A percentile compares a stretch with the other conserved stretches of the same genome.
These are phyloP conservation scores for Sebastiscus albofasciatus DNA, from an alignment of 2,797 vertebrate species.

Conservation along the genomic window DNA sequence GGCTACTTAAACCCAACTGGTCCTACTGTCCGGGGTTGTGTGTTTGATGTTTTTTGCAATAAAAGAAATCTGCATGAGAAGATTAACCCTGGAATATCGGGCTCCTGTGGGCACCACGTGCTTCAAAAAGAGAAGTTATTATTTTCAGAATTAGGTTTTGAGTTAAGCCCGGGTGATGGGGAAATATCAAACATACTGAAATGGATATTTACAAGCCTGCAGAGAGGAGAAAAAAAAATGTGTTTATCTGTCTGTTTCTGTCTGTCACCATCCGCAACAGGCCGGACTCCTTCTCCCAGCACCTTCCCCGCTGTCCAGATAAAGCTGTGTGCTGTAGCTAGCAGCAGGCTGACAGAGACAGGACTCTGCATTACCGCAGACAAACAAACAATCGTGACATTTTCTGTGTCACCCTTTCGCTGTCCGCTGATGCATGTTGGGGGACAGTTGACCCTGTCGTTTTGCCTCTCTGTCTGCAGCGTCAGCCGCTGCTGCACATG, in stretches of 20 bases:
- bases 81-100: constrained; percentile 19
- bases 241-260: neutral
- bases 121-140: constrained; percentile 7
- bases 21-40: constrained; percentile 5
- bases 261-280: neutral
- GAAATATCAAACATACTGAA: neutral
- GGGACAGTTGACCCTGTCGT: constrained; percentile 13
- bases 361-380: constrained; percentile 33
- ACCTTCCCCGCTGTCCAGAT: neutral
- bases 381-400: constrained; percentile 43
- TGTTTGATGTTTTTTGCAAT: constrained; percentile 15
- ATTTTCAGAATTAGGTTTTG: constrained; percentile 9
- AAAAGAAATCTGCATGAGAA: constrained; percentile 17
- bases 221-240: neutral
- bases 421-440: constrained; percentile 9
- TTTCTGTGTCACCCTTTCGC: constrained; percentile 16
- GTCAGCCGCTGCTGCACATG: neutral
- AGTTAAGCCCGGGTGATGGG: neutral
- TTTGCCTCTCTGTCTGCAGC: neutral
- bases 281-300: neutral
- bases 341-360: constrained; percentile 30
- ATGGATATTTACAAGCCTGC: neutral
- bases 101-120: constrained; percentile 1
- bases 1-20: constrained; percentile 52
- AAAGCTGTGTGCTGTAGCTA: neutral